Conservation (phyloP, 2,888 invertebrate species). For the Asteroscopus sphinx region DNA sequence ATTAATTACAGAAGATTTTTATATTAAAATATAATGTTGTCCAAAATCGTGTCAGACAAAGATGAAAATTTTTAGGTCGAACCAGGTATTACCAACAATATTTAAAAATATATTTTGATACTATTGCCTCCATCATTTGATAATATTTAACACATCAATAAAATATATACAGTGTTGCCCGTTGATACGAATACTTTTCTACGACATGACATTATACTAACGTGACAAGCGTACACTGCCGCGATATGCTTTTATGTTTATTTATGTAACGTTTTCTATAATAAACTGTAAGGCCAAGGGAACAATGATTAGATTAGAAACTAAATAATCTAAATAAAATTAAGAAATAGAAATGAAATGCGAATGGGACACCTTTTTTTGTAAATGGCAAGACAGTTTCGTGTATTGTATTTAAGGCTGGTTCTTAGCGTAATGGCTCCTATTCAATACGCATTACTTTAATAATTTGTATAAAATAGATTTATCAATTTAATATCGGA, state of each 20-base stretch:
- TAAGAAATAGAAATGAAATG: constrained; percentile 21
- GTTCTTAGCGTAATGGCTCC: constrained; percentile 12
- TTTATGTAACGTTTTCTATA: constrained; percentile 47
- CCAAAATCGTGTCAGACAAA: not conserved
- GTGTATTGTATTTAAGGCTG: constrained; percentile 21
- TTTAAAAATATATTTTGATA: too few species aligned
- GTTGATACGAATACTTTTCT: constrained; percentile 18
- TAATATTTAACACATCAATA: too few species aligned
- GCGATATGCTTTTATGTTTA: constrained; percentile 62
- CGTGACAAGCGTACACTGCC: constrained; percentile 68
- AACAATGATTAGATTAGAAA: constrained; percentile 66
- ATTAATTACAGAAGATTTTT: too few species aligned
- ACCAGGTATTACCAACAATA: too few species aligned
- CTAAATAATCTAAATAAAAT: constrained; percentile 44
- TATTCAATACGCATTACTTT: not conserved
- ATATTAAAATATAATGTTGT: not conserved
- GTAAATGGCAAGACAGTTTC: constrained; percentile 25
- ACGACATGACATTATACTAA: constrained; percentile 34
- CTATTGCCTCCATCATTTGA: too few species aligned
- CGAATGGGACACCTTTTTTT: constrained; percentile 20
- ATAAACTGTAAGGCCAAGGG: constrained; percentile 72
- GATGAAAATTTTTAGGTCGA: not conserved
- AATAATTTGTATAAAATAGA: too few species aligned
- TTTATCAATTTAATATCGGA: too few species aligned
- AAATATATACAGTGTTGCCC: constrained; percentile 38